Percentiles rank a stretch among this genome's conserved stretches.
Conservation (phyloP, 2,888 invertebrate genomes). For the Lamproptera curius region DNA sequence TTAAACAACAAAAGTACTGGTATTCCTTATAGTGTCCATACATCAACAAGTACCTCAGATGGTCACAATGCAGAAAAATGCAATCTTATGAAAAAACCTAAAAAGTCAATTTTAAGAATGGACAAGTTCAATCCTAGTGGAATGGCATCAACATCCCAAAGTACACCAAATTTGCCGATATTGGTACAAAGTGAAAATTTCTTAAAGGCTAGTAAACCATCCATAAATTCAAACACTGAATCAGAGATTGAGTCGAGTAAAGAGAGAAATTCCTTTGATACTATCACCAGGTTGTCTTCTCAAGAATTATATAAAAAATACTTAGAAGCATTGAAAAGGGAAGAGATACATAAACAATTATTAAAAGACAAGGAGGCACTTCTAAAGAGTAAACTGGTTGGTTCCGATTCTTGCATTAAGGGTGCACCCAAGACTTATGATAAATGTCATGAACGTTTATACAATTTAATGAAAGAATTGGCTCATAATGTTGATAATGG, state of each 20-base stretch:
- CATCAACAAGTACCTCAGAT: slow-evolving; percentile 65
- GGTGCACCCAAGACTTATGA: slow-evolving; percentile 33
- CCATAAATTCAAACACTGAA: slow-evolving; percentile 46
- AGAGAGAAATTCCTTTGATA: slow-evolving; percentile 51
- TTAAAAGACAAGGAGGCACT: slow-evolving; percentile 62
- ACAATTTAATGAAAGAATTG: slow-evolving; percentile 63
- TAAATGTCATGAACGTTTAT: slow-evolving; percentile 46
- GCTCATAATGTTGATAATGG: slow-evolving; percentile 67
- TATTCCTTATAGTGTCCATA: slow-evolving; percentile 36
- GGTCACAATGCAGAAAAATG: slow-evolving; percentile 46
- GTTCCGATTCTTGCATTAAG: slow-evolving; percentile 50
- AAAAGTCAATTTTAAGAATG: slow-evolving; percentile 60
- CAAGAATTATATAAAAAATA: slow-evolving; percentile 64
- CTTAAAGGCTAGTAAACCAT: slow-evolving; percentile 33
- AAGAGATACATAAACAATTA: slow-evolving; percentile 58
- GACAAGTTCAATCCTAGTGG: slow-evolving; percentile 57
- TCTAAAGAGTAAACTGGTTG: slow-evolving; percentile 59
- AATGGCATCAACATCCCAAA: slow-evolving; percentile 64
- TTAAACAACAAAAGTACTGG: slow-evolving; percentile 48
- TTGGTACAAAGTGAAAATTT: slow-evolving; percentile 43
- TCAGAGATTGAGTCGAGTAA: slow-evolving; percentile 57
- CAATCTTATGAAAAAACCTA: slow-evolving; percentile 41
- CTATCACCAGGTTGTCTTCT: slow-evolving; percentile 54
- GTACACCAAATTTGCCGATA: slow-evolving; percentile 59
- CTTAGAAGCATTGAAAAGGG: slow-evolving; percentile 56